A percentile compares a stretch with the other conserved stretches of the same genome.
phyloP scores from a whole-genome alignment of 2,113 vertebrate genomes.

The Amphiprion percula region DNA sequence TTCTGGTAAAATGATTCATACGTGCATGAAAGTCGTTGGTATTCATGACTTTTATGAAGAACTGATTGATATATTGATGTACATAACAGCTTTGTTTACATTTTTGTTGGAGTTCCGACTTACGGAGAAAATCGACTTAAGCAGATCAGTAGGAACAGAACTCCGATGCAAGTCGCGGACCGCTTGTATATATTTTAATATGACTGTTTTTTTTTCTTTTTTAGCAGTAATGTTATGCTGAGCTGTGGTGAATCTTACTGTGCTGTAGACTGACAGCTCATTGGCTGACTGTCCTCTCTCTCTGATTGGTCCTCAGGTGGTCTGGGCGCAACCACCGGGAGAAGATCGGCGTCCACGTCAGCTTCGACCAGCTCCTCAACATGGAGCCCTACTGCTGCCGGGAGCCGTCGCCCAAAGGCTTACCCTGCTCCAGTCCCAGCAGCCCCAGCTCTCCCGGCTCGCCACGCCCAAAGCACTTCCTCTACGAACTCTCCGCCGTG shows the following conservation, averaged over 20 bases:
- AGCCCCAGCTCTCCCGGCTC: constrained; percentile 79
- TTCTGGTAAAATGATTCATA: too few relatives aligned
- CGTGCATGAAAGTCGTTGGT: too few relatives aligned
- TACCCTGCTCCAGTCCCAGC: constrained; percentile 60
- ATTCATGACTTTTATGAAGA: too few relatives aligned
- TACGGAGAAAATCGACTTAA: too few relatives aligned
- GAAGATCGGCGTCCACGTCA: constrained; percentile 98
- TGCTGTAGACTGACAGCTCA: background rate
- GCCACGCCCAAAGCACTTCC: constrained; percentile 87
- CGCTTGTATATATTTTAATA: too few relatives aligned
- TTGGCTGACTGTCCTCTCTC: background rate
- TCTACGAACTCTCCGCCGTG: constrained; percentile 98
- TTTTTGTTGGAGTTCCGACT: too few relatives aligned
- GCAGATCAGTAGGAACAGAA: too few relatives aligned
- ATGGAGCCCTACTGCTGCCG: constrained; percentile 97
- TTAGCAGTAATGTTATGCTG: too few relatives aligned
- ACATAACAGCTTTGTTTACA: too few relatives aligned
- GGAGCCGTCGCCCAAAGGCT: constrained; percentile 78
- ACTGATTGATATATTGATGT: too few relatives aligned
- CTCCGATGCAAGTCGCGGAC: too few relatives aligned
- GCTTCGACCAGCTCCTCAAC: constrained; percentile 97
- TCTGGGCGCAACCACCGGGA: constrained; percentile 98
- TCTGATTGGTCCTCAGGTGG: constrained; percentile 87
- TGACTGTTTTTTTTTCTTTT: too few relatives aligned
- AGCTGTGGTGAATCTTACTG: background rate